These are phyloP conservation scores for Drosophila ercepeae DNA, from an alignment of 1,140 invertebrate genomes.

Conservation along the genomic window DNA sequence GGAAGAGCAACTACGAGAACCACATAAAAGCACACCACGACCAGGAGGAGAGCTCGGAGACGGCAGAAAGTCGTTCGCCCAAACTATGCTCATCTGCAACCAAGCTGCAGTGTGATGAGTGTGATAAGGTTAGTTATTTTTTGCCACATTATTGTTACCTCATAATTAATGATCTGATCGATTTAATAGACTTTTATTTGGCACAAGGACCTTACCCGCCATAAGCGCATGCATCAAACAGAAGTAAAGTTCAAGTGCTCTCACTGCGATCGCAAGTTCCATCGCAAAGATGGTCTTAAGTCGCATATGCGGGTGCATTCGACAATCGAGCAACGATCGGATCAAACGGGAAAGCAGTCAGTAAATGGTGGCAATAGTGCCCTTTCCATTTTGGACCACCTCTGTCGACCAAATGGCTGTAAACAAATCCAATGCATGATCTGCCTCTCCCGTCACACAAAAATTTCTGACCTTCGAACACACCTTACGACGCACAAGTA, in stretches of 20 bases:
- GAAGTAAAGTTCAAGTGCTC: constrained; percentile 84
- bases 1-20: constrained; percentile 55
- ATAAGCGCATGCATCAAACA: constrained; percentile 84
- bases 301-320: constrained; percentile 67
- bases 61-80: not conserved
- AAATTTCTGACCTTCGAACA: constrained; percentile 61
- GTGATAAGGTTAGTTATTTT: constrained; percentile 74
- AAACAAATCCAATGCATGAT: constrained; percentile 79
- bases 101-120: constrained; percentile 84
- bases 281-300: constrained; percentile 84
- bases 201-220: constrained; percentile 85
- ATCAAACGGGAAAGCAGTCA: not conserved
- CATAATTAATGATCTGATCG: not conserved
- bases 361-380: not conserved
- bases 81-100: constrained; percentile 11
- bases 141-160: not conserved
- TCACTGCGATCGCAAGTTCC: constrained; percentile 85
- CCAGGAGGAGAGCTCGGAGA: not conserved
- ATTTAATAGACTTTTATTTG: constrained; percentile 80
- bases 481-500: constrained; percentile 59
- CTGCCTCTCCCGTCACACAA: constrained; percentile 65
- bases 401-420: constrained; percentile 66
- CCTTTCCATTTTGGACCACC: constrained; percentile 11
- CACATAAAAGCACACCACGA: constrained; percentile 44
- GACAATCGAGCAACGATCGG: constrained; percentile 1